phyloP scores from a whole-genome alignment of 2,797 vertebrate genomes.

The Morus bassanus region DNA sequence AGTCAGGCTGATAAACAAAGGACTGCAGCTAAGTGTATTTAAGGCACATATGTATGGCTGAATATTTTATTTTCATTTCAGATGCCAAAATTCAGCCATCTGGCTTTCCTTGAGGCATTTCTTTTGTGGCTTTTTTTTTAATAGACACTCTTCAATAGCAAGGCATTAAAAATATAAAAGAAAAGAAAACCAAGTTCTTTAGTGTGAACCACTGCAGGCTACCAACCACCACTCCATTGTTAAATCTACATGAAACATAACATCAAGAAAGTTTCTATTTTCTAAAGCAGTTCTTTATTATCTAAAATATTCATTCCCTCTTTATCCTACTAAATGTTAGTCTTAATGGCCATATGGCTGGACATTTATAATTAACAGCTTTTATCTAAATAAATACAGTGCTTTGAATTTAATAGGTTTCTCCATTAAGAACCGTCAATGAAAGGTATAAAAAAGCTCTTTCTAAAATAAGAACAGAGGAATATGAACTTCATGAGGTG shows the following conservation, averaged over 20 bases:
- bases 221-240: conserved; percentile 23
- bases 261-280: conserved; percentile 45
- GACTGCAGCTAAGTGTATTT: conserved; percentile 27
- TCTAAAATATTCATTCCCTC: conserved; percentile 51
- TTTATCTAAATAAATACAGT: conserved; percentile 58
- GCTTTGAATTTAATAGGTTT: conserved; percentile 41
- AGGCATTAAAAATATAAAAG: conserved; percentile 49
- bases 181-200: conserved; percentile 10
- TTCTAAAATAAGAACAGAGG: background rate
- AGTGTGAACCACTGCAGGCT: conserved; percentile 14
- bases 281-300: conserved; percentile 71
- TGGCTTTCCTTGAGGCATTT: conserved; percentile 60
- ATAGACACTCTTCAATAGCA: conserved; percentile 14
- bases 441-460: background rate
- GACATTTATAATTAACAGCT: conserved; percentile 76
- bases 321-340: background rate
- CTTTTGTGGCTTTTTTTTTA: conserved; percentile 20
- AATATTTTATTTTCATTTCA: conserved; percentile 70
- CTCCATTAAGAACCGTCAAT: background rate
- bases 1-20: conserved; percentile 31
- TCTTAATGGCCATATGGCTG: conserved; percentile 57
- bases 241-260: conserved; percentile 26
- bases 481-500: background rate
- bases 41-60: conserved; percentile 41
- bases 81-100: conserved; percentile 56